Conservation (phyloP, 2,888 invertebrate species). For the Alentia gelatinosa region DNA sequence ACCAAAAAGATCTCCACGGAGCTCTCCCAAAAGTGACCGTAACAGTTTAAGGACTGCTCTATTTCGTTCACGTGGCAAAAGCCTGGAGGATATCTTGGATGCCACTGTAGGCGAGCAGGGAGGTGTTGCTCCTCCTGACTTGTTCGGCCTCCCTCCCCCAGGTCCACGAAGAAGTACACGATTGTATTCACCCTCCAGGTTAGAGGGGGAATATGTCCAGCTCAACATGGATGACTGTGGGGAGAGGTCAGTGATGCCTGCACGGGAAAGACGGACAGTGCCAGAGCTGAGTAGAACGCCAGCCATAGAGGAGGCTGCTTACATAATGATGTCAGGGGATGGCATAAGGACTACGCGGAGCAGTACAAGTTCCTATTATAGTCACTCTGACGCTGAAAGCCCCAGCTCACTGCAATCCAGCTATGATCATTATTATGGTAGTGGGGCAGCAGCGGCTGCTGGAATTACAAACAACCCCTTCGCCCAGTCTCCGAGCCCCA, state of each 20-base stretch:
- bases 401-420: not conserved
- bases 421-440: not conserved
- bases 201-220: slow-evolving; percentile 35
- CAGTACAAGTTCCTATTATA: not conserved
- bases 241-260: not conserved
- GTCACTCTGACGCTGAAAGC: not conserved
- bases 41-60: slow-evolving; percentile 23
- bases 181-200: not conserved
- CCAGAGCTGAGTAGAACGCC: slow-evolving; percentile 14
- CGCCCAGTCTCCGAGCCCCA: slow-evolving; percentile 18
- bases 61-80: slow-evolving; percentile 30
- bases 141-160: slow-evolving; percentile 8
- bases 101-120: slow-evolving; percentile 9
- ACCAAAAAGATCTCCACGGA: slow-evolving; percentile 2
- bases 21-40: slow-evolving; percentile 41
- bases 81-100: slow-evolving; percentile 27
- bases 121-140: not conserved
- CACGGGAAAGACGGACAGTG: not conserved
- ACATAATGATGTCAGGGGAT: slow-evolving; percentile 18
- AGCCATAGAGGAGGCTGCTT: slow-evolving; percentile 1
- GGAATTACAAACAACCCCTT: not conserved
- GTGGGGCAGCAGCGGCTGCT: not conserved
- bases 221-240: not conserved
- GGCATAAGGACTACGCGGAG: not conserved
- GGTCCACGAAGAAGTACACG: not conserved